A percentile compares a stretch with the other conserved stretches of the same genome.
phyloP scores from a whole-genome alignment of 1,140 invertebrate genomes.

The Vanessa tameamea region DNA sequence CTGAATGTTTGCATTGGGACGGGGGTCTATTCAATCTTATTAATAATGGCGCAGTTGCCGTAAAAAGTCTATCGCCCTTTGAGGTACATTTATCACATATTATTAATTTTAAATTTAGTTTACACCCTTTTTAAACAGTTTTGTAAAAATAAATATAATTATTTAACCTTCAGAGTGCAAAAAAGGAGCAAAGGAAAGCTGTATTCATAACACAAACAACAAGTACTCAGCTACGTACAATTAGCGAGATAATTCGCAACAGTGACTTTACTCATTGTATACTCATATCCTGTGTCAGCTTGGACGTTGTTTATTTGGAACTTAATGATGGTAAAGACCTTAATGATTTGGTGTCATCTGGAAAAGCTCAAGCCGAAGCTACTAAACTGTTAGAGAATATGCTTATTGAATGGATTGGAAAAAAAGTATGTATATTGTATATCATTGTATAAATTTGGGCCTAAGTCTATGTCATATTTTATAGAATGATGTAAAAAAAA shows the following conservation, averaged over 20 bases:
- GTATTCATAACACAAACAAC: conserved; percentile 82
- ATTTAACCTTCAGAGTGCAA: conserved; percentile 55
- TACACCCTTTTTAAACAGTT: too few relatives aligned
- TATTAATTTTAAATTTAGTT: too few relatives aligned
- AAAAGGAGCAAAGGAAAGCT: conserved; percentile 78
- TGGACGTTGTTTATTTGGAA: conserved; percentile 69
- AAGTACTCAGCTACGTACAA: conserved; percentile 75
- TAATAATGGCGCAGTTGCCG: conserved; percentile 79
- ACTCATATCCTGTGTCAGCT: conserved; percentile 74
- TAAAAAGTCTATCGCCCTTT: conserved; percentile 83
- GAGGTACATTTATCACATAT: conserved; percentile 72
- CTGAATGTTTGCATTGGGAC: conserved; percentile 84
- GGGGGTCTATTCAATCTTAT: conserved; percentile 81
- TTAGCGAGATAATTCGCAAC: conserved; percentile 79
- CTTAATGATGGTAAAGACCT: conserved; percentile 70
- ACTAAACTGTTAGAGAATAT: conserved; percentile 65
- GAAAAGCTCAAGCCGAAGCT: conserved; percentile 54
- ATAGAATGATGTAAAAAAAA: neutral
- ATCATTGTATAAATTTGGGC: too few relatives aligned
- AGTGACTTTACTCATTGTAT: conserved; percentile 83
- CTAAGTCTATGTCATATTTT: too few relatives aligned
- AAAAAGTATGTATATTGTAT: conserved; percentile 51
- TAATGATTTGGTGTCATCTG: conserved; percentile 59
- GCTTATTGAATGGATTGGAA: conserved; percentile 64
- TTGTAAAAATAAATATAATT: too few relatives aligned